Evolutionary conservation across 53 echinoderm and acorn worm species (phyloP).

Genomic region (Actinopyga echinites): DNA sequence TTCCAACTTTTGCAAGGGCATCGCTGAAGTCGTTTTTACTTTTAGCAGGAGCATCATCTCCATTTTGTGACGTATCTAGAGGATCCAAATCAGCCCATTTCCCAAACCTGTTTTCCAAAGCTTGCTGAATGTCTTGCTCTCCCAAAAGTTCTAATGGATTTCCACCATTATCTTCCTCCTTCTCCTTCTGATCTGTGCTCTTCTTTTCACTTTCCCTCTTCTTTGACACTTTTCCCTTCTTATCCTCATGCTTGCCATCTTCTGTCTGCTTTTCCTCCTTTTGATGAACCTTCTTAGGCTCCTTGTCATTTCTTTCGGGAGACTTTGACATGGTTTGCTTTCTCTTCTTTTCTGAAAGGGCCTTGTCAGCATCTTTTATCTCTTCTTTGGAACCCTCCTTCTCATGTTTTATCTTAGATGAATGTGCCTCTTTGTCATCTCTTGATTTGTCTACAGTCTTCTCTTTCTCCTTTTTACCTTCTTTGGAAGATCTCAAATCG

Average conservation of each 20-base stretch:
- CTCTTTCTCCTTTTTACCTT: background rate
- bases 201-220: background rate
- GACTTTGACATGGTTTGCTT: background rate
- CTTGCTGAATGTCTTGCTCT: conserved; percentile 14
- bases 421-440: conserved; percentile 8
- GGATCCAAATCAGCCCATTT: conserved; percentile 42
- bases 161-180: background rate
- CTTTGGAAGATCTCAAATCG: background rate
- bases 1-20: background rate
- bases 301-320: background rate
- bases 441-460: background rate
- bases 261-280: background rate
- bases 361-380: background rate
- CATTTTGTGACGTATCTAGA: background rate
- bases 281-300: conserved; percentile 1
- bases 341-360: background rate
- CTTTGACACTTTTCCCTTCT: background rate
- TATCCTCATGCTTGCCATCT: background rate
- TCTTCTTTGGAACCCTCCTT: background rate
- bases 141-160: conserved; percentile 1
- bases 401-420: conserved; percentile 4
- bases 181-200: background rate
- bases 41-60: background rate
- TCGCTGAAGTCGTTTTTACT: background rate
- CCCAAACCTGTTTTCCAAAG: conserved; percentile 25